Base-by-base conservation (phyloP, 2,797 vertebrate genomes). In the Sebastes goodei region DNA sequence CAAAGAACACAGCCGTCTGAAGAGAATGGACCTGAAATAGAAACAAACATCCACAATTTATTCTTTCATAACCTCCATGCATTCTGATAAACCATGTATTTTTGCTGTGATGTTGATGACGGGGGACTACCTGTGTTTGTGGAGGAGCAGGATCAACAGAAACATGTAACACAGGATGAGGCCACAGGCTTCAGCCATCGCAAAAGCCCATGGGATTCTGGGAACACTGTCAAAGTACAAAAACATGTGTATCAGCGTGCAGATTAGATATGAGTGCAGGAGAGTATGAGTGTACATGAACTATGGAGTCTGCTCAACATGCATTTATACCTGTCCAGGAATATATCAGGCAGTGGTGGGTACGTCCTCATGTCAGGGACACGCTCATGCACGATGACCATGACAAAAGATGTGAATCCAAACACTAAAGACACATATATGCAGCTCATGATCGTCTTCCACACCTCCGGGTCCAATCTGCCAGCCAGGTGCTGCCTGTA, bases 341-440 rank as follows among this genome's bases (percentile, higher is more conserved):
- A 99, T 92, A 99, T 99, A 91, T 99, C 98, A 69, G 98, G 98
- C 59, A 99, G 96, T 2, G 98, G 98, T 10, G 98, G 98, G 52
- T 99, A 99, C 0, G 98, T 99, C 83, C 97, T 97, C 96, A 97
- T 98, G 93, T 99, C 98, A 10, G 98, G 98, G 65, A 99, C 98
- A 30, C 98, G 95, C 82, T 99, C 98, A 0, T 99, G 98, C 17
- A 99, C 98, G 62, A 99, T 97, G 76, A 99, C 98, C 98, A 99
- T 99, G 83, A 99, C 96, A 2, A 99, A 97, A 1, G 98, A 98
- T 0, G 98, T 99, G 89, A 98, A 97, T 74, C 98, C 98, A 64
- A 97, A 98, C 70, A 99, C 98, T 72, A 97, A 95, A 87, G 98
- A 96, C 46, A 98, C 97, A 76, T 99, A 99, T 32, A 99, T 38